Base-by-base conservation (phyloP, 1,140 invertebrate genomes). In the Gryon sp. region DNA sequence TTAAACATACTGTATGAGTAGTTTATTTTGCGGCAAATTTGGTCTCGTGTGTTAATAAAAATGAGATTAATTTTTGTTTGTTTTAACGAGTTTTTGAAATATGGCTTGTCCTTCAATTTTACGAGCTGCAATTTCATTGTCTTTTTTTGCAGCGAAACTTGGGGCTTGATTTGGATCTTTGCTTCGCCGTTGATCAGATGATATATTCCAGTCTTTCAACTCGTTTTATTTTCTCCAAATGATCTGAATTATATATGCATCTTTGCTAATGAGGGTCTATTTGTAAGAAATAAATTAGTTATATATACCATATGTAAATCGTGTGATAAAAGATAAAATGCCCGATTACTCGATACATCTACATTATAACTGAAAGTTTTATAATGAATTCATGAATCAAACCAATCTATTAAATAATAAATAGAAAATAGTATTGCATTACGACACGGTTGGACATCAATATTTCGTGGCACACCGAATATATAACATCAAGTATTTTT, bases 211-310 rank as follows among this genome's bases (percentile, higher is more conserved):
- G 32, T 30, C n/a, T n/a, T n/a, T n/a, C n/a, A n/a, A n/a, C n/a
- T 53, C n/a, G n/a, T 66, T 55, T 66, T 45, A 5, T 28, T 32
- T 45, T 41, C 24, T 14, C 24, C 2, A 50, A 30, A 32, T 52
- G 40, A 16, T 20, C 43, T 68, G 63, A 48, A 68, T 66, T 66
- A 48, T 57, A 57, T 57, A 68, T 57, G 50, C 24, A 26, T 4
- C 19, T 46, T 11, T 48, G 22, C 52, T 68, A 68, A 57, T 57
- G 50, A 68, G 52, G 24, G n/a, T 20, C 30, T 68, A 55, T 68
- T 57, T 57, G 50, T 68, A 22, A 38, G 41, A 68, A 66, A 57
- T 68, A 57, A 68, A 57, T 68, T 68, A 48, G 41, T 68, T 57
- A 40, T 57, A 57, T 14, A 48, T n/a, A n/a, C n/a, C n/a, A 24